These are phyloP conservation scores for Lepidurus arcticus DNA, from an alignment of 1,140 invertebrate species.

Conservation along the genomic window DNA sequence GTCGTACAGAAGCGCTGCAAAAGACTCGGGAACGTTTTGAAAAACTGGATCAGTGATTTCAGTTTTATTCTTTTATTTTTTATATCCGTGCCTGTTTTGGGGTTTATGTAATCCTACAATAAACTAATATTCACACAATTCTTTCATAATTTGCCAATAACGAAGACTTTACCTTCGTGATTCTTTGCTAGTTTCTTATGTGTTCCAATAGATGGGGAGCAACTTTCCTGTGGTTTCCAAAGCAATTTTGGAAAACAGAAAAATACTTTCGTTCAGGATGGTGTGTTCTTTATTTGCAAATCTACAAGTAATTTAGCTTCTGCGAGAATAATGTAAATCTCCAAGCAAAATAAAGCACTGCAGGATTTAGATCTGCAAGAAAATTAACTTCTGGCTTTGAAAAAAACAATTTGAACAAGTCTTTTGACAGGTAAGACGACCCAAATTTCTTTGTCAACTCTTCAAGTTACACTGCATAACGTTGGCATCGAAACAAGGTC, in stretches of 20 bases:
- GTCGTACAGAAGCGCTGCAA: constrained; percentile 25
- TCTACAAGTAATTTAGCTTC: no score
- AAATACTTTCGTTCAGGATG: no score
- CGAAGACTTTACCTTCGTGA: background rate
- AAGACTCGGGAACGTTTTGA: constrained; percentile 30
- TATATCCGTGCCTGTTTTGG: background rate
- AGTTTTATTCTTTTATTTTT: background rate
- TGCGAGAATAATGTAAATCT: no score
- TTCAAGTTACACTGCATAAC: background rate
- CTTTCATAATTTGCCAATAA: background rate
- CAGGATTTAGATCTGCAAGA: no score
- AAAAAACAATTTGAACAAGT: background rate
- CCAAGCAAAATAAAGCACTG: no score
- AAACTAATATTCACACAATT: background rate
- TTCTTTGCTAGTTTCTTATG: background rate
- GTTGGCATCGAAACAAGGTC: background rate
- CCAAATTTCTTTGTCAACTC: constrained; percentile 20
- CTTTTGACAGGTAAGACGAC: constrained; percentile 11
- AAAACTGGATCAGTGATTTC: background rate
- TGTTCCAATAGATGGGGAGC: background rate
- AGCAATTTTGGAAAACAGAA: no score
- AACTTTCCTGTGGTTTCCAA: no score
- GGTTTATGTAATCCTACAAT: background rate
- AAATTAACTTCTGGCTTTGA: no score
- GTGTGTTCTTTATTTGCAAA: no score